Conservation (phyloP, 2,888 invertebrate species). For the Morpho achilles region DNA sequence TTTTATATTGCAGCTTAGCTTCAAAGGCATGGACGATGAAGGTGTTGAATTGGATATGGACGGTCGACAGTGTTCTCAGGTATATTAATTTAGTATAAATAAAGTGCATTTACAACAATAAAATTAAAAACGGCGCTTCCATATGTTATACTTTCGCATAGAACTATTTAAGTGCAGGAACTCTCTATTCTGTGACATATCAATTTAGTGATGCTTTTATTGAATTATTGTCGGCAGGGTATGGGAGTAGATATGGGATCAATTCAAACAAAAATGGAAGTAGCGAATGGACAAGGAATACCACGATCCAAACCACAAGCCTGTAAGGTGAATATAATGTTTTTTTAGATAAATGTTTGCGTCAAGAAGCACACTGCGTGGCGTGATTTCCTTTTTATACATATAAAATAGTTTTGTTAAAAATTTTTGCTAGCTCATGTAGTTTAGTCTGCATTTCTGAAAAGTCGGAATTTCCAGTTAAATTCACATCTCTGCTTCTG, state of each 20-base stretch:
- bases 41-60: slow-evolving; percentile 76
- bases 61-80: slow-evolving; percentile 70
- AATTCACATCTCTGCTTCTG: too few relatives aligned
- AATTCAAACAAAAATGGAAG: slow-evolving; percentile 74
- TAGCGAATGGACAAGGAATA: slow-evolving; percentile 59
- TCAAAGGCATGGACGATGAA: slow-evolving; percentile 75
- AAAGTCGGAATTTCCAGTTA: too few relatives aligned
- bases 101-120: too few relatives aligned
- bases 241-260: slow-evolving; percentile 73
- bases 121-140: too few relatives aligned
- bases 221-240: slow-evolving; percentile 43
- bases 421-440: too few relatives aligned
- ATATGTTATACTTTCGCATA: too few relatives aligned
- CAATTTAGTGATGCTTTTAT: background rate
- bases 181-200: too few relatives aligned
- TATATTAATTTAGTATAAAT: slow-evolving; percentile 27
- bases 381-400: too few relatives aligned
- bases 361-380: too few relatives aligned
- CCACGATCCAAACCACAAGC: slow-evolving; percentile 85
- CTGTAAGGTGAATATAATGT: slow-evolving; percentile 76
- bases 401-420: too few relatives aligned
- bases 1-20: slow-evolving; percentile 57
- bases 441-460: too few relatives aligned
- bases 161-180: too few relatives aligned
- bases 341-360: background rate